Evolutionary conservation across 2,797 vertebrate species (phyloP).

Genomic region (Centroberyx gerrardi): DNA sequence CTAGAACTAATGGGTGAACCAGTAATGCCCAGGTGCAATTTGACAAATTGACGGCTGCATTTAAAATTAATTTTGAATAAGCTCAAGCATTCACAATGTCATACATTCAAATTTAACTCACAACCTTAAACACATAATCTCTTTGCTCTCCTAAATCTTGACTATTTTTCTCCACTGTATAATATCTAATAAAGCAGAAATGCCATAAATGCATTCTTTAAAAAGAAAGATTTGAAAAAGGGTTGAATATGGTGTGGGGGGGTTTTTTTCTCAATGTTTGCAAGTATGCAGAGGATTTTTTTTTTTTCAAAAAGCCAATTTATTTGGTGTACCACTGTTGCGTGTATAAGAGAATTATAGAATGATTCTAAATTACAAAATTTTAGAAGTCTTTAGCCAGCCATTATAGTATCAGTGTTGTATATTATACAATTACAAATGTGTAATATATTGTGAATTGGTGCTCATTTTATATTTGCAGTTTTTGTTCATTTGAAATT

Average conservation of each 20-base stretch:
- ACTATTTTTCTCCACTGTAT: constrained; percentile 64
- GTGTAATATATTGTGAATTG: constrained; percentile 84
- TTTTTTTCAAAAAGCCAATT: constrained; percentile 38
- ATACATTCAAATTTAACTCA: constrained; percentile 47
- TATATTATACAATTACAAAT: constrained; percentile 80
- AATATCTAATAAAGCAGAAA: constrained; percentile 63
- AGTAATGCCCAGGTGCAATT: constrained; percentile 54
- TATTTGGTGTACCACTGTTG: constrained; percentile 65
- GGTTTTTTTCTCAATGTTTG: constrained; percentile 36
- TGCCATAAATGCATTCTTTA: constrained; percentile 58
- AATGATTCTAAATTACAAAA: constrained; percentile 65
- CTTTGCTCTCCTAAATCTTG: constrained; percentile 52
- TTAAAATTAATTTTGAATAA: constrained; percentile 67
- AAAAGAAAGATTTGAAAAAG: constrained; percentile 45
- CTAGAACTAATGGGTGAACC: constrained; percentile 51
- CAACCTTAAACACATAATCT: constrained; percentile 61
- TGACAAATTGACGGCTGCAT: constrained; percentile 59
- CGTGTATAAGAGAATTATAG: constrained; percentile 59
- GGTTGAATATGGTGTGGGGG: constrained; percentile 38
- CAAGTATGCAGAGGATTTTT: constrained; percentile 54
- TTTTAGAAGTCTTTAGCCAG: constrained; percentile 60
- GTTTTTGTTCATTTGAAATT: constrained; percentile 73
- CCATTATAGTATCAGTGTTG: constrained; percentile 78
- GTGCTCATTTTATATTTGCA: constrained; percentile 82
- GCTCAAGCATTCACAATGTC: constrained; percentile 54